Base-by-base conservation (phyloP, 2,888 invertebrate species). In the Sarcophaga variegata region DNA sequence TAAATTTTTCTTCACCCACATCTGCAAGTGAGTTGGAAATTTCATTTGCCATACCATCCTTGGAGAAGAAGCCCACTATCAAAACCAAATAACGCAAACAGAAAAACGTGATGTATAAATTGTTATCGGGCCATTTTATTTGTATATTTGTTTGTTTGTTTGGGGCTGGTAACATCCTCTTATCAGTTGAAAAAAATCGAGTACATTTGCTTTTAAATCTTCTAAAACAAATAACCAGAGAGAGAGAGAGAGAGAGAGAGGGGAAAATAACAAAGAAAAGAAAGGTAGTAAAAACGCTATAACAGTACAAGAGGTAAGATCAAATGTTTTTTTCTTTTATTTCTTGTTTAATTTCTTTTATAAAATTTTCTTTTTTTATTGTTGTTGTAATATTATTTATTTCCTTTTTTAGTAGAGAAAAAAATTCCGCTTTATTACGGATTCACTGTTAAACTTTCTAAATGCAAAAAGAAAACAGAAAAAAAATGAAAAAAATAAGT, bases 391-490 rank as follows among this genome's bases (percentile, higher is more conserved):
- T 79, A 74, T 79, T 81, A 87, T 83, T 78, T 87, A 84, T 87
- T 81, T 81, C 81, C 83, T 79, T 84, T 81, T 81, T 84, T 62
- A 79, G 62, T 17, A 14, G 5, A 45, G 49, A 60, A 70, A 72
- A 72, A 80, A 75, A 84, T 76, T 81, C 87, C 83, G 69, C 72
- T 83, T 54, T 77, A 86, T 84, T 83, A 74, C 62, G 86, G 74
- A 75, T 83, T 71, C 74, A 87, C 78, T 86, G 81, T 66, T 83
- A 75, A 87, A 87, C 87, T 87, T 87, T 87, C 87, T 87, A 87
- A 87, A 87, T 84, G n/a, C 14, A 77, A 75, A 54, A 66, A 79
- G 75, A 69, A 62, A 47, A 37, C 37, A 37, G 8, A 45, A 70
- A 14, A 47, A 69, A 62, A 6, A 8, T 17, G 75, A 20, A 66